Conservation (phyloP, 2,113 vertebrate genomes). For the Octodon degus region DNA sequence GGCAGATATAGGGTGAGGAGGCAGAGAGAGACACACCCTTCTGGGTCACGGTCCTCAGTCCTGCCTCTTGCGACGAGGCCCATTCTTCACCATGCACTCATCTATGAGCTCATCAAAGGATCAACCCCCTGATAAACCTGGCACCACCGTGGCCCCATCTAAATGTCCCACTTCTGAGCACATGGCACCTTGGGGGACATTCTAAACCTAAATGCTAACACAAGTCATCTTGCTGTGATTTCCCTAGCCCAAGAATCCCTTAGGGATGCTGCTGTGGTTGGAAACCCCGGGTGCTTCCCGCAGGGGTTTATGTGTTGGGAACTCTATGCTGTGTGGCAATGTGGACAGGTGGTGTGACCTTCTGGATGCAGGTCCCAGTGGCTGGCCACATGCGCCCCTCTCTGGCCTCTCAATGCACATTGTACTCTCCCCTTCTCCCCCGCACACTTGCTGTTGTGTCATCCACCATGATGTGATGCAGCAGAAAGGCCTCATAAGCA, state of each 20-base stretch:
- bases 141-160: not conserved
- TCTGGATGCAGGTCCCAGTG: not conserved
- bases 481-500: not conserved
- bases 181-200: not conserved
- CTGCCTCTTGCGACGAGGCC: not conserved
- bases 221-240: not conserved
- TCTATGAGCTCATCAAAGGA: not conserved
- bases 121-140: not conserved
- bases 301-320: not conserved
- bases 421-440: too few species aligned
- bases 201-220: not conserved
- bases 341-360: not conserved
- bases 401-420: too few species aligned
- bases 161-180: not conserved
- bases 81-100: not conserved
- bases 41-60: not conserved
- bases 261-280: rapidly evolving
- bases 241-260: not conserved
- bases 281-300: too few species aligned
- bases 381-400: too few species aligned
- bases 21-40: not conserved
- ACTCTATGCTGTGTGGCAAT: not conserved
- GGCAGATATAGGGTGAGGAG: not conserved
- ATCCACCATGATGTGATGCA: rapidly evolving
- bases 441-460: not conserved